phyloP scores from a whole-genome alignment of 2,113 vertebrate genomes.

The Pristiophorus japonicus region DNA sequence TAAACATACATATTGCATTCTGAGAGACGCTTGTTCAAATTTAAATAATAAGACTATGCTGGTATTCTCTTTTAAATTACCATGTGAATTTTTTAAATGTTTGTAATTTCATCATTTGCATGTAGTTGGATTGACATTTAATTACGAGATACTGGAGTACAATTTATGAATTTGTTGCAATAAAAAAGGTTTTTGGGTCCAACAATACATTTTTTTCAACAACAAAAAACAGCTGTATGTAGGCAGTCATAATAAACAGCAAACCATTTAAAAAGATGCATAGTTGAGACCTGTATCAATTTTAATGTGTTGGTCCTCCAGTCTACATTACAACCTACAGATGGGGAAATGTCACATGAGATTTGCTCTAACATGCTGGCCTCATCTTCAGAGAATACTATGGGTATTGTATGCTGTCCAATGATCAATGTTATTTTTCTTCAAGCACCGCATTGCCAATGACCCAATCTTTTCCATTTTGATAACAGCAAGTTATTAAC shows the following conservation, averaged over 20 bases:
- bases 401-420: constrained; percentile 42
- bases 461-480: not conserved
- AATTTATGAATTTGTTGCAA: not conserved
- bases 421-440: constrained; percentile 40
- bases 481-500: not conserved
- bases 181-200: not conserved
- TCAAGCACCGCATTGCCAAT: not conserved
- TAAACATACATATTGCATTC: not conserved
- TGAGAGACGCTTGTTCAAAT: not conserved
- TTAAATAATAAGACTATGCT: not conserved
- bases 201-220: not conserved
- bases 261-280: constrained; percentile 7
- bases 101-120: not conserved
- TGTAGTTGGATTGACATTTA: not conserved
- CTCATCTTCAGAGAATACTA: constrained; percentile 45
- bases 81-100: not conserved
- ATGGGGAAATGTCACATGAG: constrained; percentile 50
- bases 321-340: constrained; percentile 54
- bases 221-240: not conserved
- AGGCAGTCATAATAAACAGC: not conserved
- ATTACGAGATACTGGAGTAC: not conserved
- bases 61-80: not conserved
- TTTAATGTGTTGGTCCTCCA: constrained; percentile 47
- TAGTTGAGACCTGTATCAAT: not conserved
- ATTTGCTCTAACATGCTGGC: constrained; percentile 46